Evolutionary conservation across 2,888 invertebrate genomes (phyloP), one percentile per base, ranked within the genome.

Genomic region (Nomada flava): DNA sequence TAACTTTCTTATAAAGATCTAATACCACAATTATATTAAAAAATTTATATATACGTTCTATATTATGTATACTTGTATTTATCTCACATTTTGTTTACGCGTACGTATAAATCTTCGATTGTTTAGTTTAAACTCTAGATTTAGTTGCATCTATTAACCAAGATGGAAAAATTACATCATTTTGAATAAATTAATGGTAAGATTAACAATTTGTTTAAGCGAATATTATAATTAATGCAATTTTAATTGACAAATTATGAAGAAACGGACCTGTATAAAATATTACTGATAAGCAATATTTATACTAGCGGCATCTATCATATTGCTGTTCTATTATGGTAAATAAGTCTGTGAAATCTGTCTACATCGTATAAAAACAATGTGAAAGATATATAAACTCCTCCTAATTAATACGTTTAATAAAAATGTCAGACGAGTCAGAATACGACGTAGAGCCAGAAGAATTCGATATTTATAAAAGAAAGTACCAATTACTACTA

Each of bases 401-500:
- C 55, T 42, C 74, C 77, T 78, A 64, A 85, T 79, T 75, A 78
- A 60, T 64, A 74, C 60, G 57, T 65, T 44, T 11, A 55, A 79
- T 78, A 76, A 84, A 71, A 70, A 95, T 95, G 95, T 95, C 95
- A 62, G 95, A 95, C 91, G 95, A 95, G 83, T 95, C 95, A 13
- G 95, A 95, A 89, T 95, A 95, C 85, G 95, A 95, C 85, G 94
- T 94, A 47, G 94, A 95, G 77, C 94, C 93, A 47, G 94, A 94
- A 85, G 96, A 96, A 91, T 95, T 96, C 88, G 96, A 96, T 92
- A 94, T 96, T 92, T 96, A 96, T 92, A 96, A 96, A 90, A 95
- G 96, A 92, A 97, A 97, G 94, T 97, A 96, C 93, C 96, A 96
- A 93, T 94, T 96, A 89, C 94, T 97, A 77, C 93, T 96, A 85